Percentiles rank a stretch among this genome's conserved stretches.
These are phyloP conservation scores for Mellivora capensis DNA, from an alignment of 2,113 vertebrate genomes.

Conservation along the genomic window DNA sequence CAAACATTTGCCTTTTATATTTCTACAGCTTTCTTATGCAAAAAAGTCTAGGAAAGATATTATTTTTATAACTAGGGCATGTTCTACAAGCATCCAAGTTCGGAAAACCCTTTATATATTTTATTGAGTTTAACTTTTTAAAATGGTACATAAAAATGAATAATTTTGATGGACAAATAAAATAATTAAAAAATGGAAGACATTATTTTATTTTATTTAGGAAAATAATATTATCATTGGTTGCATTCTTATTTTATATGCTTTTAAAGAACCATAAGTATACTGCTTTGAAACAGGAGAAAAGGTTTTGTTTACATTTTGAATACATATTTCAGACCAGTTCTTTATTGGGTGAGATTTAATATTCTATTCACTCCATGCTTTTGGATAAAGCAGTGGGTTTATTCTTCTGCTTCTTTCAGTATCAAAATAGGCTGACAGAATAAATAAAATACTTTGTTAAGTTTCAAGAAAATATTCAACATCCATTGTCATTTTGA, in stretches of 20 bases:
- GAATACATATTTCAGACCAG: neutral
- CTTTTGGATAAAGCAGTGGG: neutral
- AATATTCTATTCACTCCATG: neutral
- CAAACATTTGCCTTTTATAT: neutral
- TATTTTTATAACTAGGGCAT: neutral
- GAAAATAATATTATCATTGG: neutral
- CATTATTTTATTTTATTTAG: neutral
- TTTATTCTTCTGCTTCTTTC: constrained; percentile 33
- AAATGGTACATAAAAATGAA: neutral
- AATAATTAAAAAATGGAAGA: neutral
- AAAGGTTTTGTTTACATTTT: neutral
- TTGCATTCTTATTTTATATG: neutral
- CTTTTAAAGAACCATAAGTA: neutral
- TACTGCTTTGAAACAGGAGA: neutral
- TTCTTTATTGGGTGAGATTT: neutral
- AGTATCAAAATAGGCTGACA: constrained; percentile 42
- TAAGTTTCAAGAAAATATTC: constrained; percentile 65
- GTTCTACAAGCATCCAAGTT: neutral
- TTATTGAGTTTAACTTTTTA: neutral
- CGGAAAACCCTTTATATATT: neutral
- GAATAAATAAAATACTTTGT: constrained; percentile 55
- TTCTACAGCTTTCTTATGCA: neutral
- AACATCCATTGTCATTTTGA: constrained; percentile 59
- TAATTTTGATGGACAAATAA: neutral
- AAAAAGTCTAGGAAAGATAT: neutral